Evolutionary conservation across 2,797 vertebrate genomes (phyloP), one percentile per base, ranked within the genome.

Genomic region (Natrix natrix): DNA sequence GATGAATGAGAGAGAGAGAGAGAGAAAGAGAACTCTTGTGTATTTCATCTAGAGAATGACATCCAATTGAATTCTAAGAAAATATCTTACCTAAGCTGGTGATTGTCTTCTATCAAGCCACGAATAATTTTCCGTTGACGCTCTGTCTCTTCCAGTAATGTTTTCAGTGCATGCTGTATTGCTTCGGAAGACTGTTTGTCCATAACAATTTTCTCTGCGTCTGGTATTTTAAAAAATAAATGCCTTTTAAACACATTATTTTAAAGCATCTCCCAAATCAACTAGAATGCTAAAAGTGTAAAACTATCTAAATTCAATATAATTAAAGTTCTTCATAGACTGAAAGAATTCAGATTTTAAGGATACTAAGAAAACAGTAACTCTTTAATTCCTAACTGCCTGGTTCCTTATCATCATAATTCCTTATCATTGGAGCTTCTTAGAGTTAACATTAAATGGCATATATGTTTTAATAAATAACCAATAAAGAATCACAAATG

Each of bases 91-190:
- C 98, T 98, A 74, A 99, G 98, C n/a, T 96, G 97, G 54, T 93
- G 98, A 97, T 99, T 99, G 17, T 97, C 96, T 95, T 98, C 97
- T 96, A 99, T 97, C 55, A 99, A 98, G 91, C 98, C 98, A 94
- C 98, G 98, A 92, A 98, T 98, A 69, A 99, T 95, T 7, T 96
- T 97, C 95, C 98, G 98, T 88, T 98, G 98, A 74, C 98, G 96
- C 61, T 98, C 98, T 0, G 98, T 98, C 95, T 99, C 98, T 6
- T 98, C 97, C 92, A 99, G 92, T 97, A 99, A 97, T 0, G 96
- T 98, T 97, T 96, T 97, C 95, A 99, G 96, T 13, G 97, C 98
- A 54, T 93, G 92, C 69, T 98, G 97, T 92, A 99, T 94, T 60
- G 97, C 98, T 13, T 95, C 95, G 4, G 98, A 98, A 10, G 98